Evolutionary conservation across 2,797 vertebrate species (phyloP), one percentile per base, ranked within the genome.

Genomic region (Propithecus perrieri): DNA sequence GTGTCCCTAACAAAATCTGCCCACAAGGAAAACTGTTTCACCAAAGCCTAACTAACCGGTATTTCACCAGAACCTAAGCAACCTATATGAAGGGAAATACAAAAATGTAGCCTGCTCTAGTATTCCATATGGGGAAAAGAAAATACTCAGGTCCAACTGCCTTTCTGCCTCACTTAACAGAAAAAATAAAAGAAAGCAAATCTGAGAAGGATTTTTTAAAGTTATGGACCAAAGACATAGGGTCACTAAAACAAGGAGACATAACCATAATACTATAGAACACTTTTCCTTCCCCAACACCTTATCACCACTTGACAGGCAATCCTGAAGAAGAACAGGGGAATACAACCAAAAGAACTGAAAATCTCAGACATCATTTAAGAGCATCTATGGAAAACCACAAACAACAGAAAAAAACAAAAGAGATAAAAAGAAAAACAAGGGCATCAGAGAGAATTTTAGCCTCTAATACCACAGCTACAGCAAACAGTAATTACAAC

Each of bases 161-260:
- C 11, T 71, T 85, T 78, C 26, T 61, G 5, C 46, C 28, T 85
- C 33, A 71, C 8, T 1, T 48, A 43, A 26, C 0, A 11, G 1
- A 15, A 8, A 71, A 94, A 65, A 57, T n/a, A 75, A 92, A 96
- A 78, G 43, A 92, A 92, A 72, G 53, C 5, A 67, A 72, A 76
- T 15, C 41, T 8, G 7, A 89, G 65, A 63, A 28, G 50, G 26
- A 48, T 11, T 91, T 93, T 69, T 48, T 71, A 83, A 91, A 35
- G 30, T 67, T n/a, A 87, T 17, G 30, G 13, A 8, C 1, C 20
- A 89, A 61, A 50, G 13, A 91, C 43, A 96, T 6, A 89, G 28
- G 18, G 9, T 61, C 18, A 43, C 9, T 78, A 53, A 75, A 80
- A 41, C 11, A 85, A 75, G 43, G 26, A 59, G 41, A 69, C 33